Evolutionary conservation across 2,113 vertebrate species (phyloP), one percentile per base, ranked within the genome.

Genomic region (Aspidoscelis tigris): DNA sequence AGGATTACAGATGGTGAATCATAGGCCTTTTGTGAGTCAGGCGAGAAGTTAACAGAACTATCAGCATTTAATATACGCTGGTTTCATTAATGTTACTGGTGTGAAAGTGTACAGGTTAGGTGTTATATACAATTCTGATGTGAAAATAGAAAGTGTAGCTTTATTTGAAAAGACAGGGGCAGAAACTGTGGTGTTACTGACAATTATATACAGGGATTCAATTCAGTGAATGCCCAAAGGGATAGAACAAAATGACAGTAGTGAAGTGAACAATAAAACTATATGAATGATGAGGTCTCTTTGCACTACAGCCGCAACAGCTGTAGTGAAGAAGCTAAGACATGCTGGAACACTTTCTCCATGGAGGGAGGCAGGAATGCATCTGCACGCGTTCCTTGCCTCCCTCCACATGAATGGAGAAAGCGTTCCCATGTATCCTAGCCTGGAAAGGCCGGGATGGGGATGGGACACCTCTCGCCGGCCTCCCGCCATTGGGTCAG

Each of bases 101-200:
- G 55, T 78, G 53, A 84, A 84, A 78, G 55, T 78, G 33, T 70
- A 47, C 50, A 78, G 18, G 53, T 64, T 39, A 78, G 24, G 53
- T 84, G 68, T 84, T 70, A 61, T 69, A 22, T 77, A 39, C 68
- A 78, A 44, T 47, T 61, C 8, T 77, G 64, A 69, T 69, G 75
- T 69, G 74, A 77, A 77, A 58, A 68, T 69, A 83, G 65, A 69
- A 83, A 83, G 18, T 58, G 33, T 58, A 69, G 14, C n/a, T 70
- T 71, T 81, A 43, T 71, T 78, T 84, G 66, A 77, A 84, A 81
- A 84, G 10, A 72, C 64, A n/a, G 44, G 69, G 7, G 68, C 71
- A 61, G 71, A 53, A 84, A 44, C 39, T 18, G 66, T 61, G 50
- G 24, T 72, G 66, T 44, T 72, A 22, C 7, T 70, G 74, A 76